phyloP scores from a whole-genome alignment of 2,888 invertebrate species.

The Acanthoscelides obtectus region DNA sequence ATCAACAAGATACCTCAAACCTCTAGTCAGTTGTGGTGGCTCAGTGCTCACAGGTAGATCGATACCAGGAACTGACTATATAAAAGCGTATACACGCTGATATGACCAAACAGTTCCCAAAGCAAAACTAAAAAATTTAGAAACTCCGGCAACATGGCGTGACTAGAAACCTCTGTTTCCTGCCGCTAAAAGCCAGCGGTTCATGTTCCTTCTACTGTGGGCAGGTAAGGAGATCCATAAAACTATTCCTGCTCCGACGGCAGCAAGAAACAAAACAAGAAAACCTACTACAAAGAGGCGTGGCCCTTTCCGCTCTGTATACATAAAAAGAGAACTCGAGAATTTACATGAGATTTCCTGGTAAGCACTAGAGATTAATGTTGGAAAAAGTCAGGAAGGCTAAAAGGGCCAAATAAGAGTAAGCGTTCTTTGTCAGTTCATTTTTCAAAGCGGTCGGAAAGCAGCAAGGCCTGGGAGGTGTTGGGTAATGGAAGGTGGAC shows the following conservation, averaged over 20 bases:
- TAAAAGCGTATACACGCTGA: too few species aligned
- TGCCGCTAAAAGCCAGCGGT: neutral
- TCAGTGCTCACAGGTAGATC: too few species aligned
- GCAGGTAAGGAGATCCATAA: neutral
- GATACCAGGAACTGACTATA: too few species aligned
- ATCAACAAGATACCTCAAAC: too few species aligned
- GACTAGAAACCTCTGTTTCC: neutral
- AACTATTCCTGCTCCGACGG: neutral
- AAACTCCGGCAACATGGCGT: neutral
- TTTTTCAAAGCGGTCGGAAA: conserved; percentile 28
- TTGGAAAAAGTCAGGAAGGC: conserved; percentile 28
- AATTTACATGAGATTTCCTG: conserved; percentile 5
- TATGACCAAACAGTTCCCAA: neutral
- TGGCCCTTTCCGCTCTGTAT: neutral
- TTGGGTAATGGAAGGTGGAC: neutral
- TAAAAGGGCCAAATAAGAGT: conserved; percentile 33
- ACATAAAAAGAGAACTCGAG: neutral
- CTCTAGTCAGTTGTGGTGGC: too few species aligned
- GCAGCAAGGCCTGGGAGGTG: conserved; percentile 4
- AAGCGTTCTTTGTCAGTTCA: conserved; percentile 32
- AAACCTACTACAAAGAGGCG: neutral
- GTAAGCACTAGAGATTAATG: conserved; percentile 31
- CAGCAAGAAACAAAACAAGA: neutral
- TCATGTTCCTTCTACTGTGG: neutral
- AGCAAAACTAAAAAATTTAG: neutral